These are phyloP conservation scores for Scarus forsteni DNA, from an alignment of 2,797 vertebrate genomes.

Conservation along the genomic window DNA sequence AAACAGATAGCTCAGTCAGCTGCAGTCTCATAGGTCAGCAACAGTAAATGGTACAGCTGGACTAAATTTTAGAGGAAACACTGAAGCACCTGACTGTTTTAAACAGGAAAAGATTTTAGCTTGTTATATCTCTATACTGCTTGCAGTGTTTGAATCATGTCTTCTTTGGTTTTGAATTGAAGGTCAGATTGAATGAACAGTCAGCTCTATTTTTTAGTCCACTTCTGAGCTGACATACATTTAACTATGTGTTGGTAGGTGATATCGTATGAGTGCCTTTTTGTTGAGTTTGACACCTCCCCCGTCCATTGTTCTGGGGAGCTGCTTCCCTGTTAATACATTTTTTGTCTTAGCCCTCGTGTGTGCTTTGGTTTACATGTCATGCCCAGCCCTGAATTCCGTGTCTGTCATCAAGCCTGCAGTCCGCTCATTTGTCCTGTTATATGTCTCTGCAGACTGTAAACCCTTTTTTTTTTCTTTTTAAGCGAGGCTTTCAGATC, in stretches of 20 bases:
- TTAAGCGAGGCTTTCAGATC: too few relatives aligned
- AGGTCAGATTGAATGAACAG: not conserved
- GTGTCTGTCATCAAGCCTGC: not conserved
- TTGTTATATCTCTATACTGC: not conserved
- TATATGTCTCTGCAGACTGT: not conserved
- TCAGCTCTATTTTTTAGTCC: not conserved
- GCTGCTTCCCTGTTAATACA: not conserved
- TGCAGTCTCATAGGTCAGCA: conserved; percentile 32
- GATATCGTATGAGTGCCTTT: not conserved
- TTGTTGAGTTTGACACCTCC: conserved; percentile 1
- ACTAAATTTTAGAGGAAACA: conserved; percentile 24
- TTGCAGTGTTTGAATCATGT: not conserved
- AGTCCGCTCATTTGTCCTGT: conserved; percentile 1
- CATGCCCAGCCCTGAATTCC: not conserved
- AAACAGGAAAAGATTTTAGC: not conserved
- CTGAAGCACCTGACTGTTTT: conserved; percentile 11
- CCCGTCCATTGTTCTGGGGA: conserved; percentile 6
- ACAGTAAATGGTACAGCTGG: conserved; percentile 22
- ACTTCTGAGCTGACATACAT: not conserved
- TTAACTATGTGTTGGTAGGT: not conserved
- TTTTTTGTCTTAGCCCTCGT: not conserved
- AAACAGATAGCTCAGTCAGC: conserved; percentile 17
- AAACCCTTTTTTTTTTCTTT: not conserved
- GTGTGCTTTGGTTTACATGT: conserved; percentile 10
- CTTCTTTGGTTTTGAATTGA: not conserved